A percentile compares a stretch with the other conserved stretches of the same genome.
phyloP scores from a whole-genome alignment of 2,113 vertebrate genomes.

The Brachypodius melanocephalos region DNA sequence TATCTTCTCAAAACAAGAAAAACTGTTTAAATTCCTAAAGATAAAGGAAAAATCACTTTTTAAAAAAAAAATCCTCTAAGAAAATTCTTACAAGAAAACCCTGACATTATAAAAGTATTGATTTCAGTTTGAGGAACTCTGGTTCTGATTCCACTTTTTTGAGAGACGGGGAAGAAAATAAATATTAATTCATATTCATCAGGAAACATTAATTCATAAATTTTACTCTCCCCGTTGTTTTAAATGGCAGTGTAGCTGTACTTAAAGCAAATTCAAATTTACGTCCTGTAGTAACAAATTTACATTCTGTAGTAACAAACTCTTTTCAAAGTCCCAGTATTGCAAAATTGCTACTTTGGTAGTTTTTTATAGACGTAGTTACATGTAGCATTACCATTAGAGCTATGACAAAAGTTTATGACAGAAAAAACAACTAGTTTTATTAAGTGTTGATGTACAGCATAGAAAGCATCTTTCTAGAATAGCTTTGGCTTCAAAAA shows the following conservation, averaged over 20 bases:
- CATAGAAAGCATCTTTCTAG: background rate
- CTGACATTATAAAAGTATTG: background rate
- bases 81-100: background rate
- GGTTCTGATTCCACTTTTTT: background rate
- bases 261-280: background rate
- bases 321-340: background rate
- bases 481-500: background rate
- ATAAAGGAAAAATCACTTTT: background rate
- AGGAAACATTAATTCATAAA: background rate
- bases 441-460: background rate
- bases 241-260: background rate
- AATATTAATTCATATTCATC: background rate
- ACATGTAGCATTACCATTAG: background rate
- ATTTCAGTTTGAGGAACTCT: background rate
- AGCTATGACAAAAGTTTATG: background rate
- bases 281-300: background rate
- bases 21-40: background rate
- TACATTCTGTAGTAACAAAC: background rate
- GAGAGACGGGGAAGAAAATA: background rate
- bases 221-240: background rate
- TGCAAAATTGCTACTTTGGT: background rate
- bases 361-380: background rate
- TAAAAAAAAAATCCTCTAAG: background rate
- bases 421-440: background rate
- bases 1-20: background rate